Conservation (phyloP, 2,888 invertebrate species). For the Vanessa cardui region DNA sequence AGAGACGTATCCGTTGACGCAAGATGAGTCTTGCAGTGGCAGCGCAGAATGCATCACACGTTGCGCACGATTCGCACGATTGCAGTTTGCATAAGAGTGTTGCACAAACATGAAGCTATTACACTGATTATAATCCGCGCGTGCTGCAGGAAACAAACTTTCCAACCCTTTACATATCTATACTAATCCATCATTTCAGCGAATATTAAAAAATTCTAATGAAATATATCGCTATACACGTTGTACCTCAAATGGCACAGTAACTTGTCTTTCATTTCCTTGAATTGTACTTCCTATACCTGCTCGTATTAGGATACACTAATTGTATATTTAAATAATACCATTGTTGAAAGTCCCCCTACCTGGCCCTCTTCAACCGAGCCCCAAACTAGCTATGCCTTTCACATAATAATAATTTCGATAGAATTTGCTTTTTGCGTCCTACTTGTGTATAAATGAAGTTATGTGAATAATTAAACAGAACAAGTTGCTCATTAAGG, state of each 20-base stretch:
- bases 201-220: too few relatives aligned
- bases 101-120: conserved; percentile 71
- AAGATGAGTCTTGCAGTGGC: conserved; percentile 27
- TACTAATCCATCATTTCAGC: conserved; percentile 21
- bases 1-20: conserved; percentile 28
- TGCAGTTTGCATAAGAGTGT: conserved; percentile 73
- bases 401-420: background rate
- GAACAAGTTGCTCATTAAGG: conserved; percentile 46
- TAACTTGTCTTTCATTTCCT: background rate
- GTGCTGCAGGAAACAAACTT: conserved; percentile 70
- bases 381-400: too few relatives aligned
- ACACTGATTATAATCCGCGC: conserved; percentile 74
- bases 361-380: conserved; percentile 16
- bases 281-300: conserved; percentile 9
- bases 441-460: conserved; percentile 15
- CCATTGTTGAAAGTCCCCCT: conserved; percentile 26
- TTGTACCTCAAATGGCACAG: background rate
- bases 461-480: conserved; percentile 27
- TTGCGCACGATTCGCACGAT: conserved; percentile 69
- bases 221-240: background rate
- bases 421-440: background rate
- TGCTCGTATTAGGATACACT: conserved; percentile 18
- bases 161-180: conserved; percentile 70
- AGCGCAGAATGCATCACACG: conserved; percentile 50
- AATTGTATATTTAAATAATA: conserved; percentile 28